Percentiles rank a stretch among this genome's conserved stretches.
These are phyloP conservation scores for Platycnemis pennipes DNA, from an alignment of 2,888 invertebrate genomes.

Conservation along the genomic window DNA sequence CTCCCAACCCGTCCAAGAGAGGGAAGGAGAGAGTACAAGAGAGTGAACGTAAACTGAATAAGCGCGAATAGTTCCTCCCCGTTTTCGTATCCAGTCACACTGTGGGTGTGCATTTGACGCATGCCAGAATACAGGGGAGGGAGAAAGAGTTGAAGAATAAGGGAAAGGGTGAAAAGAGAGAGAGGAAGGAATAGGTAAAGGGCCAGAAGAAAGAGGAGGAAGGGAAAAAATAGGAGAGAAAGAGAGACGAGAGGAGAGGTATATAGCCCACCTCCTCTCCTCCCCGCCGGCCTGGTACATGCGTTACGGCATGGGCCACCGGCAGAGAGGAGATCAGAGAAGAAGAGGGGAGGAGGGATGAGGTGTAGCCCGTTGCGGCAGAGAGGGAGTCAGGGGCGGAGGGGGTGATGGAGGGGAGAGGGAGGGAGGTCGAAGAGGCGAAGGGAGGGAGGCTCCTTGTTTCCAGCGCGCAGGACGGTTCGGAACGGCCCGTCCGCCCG, in stretches of 20 bases:
- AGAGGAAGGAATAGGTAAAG: conserved; percentile 11
- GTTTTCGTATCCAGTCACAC: conserved; percentile 68
- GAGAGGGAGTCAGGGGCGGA: conserved; percentile 43
- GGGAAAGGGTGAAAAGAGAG: conserved; percentile 32
- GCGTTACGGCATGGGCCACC: conserved; percentile 65
- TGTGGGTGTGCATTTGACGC: conserved; percentile 47
- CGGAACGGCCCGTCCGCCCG: conserved; percentile 65
- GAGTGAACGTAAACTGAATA: conserved; percentile 45
- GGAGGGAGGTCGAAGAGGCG: background rate
- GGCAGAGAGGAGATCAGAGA: conserved; percentile 57
- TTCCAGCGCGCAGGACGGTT: conserved; percentile 27
- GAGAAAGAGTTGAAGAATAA: conserved; percentile 59
- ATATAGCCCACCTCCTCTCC: background rate
- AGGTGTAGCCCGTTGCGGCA: conserved; percentile 68
- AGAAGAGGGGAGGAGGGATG: conserved; percentile 54
- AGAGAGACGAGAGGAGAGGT: background rate
- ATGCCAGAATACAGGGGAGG: conserved; percentile 64
- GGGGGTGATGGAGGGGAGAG: background rate
- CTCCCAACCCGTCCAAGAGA: background rate
- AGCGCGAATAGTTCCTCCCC: conserved; percentile 46
- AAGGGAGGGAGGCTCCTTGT: background rate
- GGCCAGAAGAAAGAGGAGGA: background rate
- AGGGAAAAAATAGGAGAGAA: background rate
- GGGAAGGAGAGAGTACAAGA: background rate
- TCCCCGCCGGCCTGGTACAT: conserved; percentile 12